Base-by-base conservation (phyloP, 2,888 invertebrate genomes). In the Watsonalla cultraria region DNA sequence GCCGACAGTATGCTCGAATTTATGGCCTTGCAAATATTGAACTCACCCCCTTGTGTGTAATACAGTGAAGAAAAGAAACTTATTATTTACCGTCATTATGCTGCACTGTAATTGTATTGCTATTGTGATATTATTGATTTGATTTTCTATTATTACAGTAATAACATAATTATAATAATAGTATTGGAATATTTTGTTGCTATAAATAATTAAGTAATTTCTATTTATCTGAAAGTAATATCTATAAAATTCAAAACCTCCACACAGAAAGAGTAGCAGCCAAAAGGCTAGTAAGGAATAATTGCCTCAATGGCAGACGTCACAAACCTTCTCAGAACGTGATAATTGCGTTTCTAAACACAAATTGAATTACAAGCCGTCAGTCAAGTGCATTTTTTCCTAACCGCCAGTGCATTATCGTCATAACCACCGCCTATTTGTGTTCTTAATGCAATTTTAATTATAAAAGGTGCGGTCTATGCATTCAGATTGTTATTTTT, bases 371-470 rank as follows among this genome's bases (percentile, higher is more conserved):
- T 78, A 76, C 75, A 73, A 54, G 61, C 61, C 64, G 76, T 70
- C 74, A 68, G 76, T 68, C 67, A 51, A 60, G 48, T 76, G 74
- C 65, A 70, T 82, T 85, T 89, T 86, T 77, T 85, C 85, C 77
- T 79, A 78, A 75, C 78, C 80, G 79, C 82, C 79, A 76, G 69
- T 75, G 78, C 83, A 88, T 86, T 86, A 86, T 76, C 69, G 64
- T 75, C 83, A 83, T 85, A 86, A 84, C 62, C 66, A 72, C 76
- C 61, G 74, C 74, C 72, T 81, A 78, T 82, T 80, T 79, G 82
- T 77, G 70, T 70, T 76, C 77, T 83, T 90, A 90, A 90, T 90
- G 90, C 87, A 90, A 90, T 90, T 90, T 90, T 90, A 90, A 89
- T 89, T 90, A 85, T 89, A 83, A 85, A 74, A 88, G 89, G 89